Evolutionary conservation across 2,797 vertebrate genomes (phyloP), one percentile per base, ranked within the genome.

Genomic region (Molothrus ater): DNA sequence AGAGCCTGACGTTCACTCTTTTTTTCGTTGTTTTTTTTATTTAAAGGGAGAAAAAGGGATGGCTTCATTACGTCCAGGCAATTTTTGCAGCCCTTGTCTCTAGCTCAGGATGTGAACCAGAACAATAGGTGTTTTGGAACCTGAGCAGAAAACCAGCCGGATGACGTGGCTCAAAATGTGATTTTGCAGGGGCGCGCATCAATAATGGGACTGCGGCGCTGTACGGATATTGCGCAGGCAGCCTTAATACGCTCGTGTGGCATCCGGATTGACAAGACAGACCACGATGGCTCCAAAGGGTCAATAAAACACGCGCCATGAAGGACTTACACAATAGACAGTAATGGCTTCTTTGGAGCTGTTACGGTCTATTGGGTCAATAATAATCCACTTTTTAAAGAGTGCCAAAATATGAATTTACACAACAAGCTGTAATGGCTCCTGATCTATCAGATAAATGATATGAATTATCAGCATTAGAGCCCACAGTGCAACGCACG

Each of bases 321-420:
- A 96, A 97, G 96, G 97, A 96, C 97, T 97, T 94, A 68, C 93
- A 94, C 95, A 95, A 92, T 89, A 96, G 96, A 93, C 87, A 93
- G 96, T 94, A 96, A 97, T 97, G 96, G 97, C 95, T 97, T 97
- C 97, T 97, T 98, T 97, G 97, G 94, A 97, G 92, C 92, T 95
- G 97, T 96, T 96, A 96, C 69, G 96, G 95, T 97, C 96, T 97
- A 88, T 96, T 95, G 97, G 95, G 97, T 97, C 98, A 96, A 97
- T 97, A 96, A 98, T 96, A 97, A 96, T 97, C 96, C 93, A 95
- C 97, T 97, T 98, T 97, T 97, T 96, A 97, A 98, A 97, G 97
- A 96, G 95, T 96, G 96, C 94, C 97, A 93, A 97, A 96, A 96
- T 97, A 95, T 91, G 97, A 97, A 96, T 98, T 97, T 96, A 97